Percentiles rank a stretch among this genome's conserved stretches.
These are phyloP conservation scores for Alcedo atthis DNA, from an alignment of 2,797 vertebrate species.

Conservation along the genomic window DNA sequence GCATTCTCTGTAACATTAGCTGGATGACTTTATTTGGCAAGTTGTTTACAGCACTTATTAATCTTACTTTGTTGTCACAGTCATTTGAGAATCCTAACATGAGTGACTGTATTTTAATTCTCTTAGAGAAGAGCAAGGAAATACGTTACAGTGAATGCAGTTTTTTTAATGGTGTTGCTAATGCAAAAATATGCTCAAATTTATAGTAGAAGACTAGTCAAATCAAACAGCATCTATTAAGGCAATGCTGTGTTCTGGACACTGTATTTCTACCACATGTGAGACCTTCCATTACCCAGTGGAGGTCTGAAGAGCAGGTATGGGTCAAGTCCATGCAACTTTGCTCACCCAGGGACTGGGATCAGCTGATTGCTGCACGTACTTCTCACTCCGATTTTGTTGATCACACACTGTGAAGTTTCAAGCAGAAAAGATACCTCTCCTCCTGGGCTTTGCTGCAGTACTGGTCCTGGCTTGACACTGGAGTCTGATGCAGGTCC, in stretches of 20 bases:
- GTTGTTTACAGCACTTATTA: conserved; percentile 11
- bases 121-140: neutral
- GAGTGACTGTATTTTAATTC: neutral
- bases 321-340: rapidly evolving
- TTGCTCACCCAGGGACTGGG: rapidly evolving
- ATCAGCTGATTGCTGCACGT: rapidly evolving
- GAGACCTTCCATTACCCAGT: neutral
- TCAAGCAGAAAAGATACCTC: neutral
- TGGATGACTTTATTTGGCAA: conserved; percentile 23
- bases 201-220: neutral
- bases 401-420: neutral
- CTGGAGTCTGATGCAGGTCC: neutral
- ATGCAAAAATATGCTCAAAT: neutral
- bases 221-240: neutral
- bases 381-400: neutral
- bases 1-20: conserved; percentile 7
- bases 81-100: neutral
- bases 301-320: neutral
- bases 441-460: neutral
- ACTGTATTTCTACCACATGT: rapidly evolving
- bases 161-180: neutral
- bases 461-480: neutral
- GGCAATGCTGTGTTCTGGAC: neutral
- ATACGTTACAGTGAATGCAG: neutral
- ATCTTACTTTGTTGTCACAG: conserved; percentile 15